A percentile compares a stretch with the other conserved stretches of the same genome.
phyloP scores from a whole-genome alignment of 1,140 invertebrate genomes.

The Hestina assimilis region DNA sequence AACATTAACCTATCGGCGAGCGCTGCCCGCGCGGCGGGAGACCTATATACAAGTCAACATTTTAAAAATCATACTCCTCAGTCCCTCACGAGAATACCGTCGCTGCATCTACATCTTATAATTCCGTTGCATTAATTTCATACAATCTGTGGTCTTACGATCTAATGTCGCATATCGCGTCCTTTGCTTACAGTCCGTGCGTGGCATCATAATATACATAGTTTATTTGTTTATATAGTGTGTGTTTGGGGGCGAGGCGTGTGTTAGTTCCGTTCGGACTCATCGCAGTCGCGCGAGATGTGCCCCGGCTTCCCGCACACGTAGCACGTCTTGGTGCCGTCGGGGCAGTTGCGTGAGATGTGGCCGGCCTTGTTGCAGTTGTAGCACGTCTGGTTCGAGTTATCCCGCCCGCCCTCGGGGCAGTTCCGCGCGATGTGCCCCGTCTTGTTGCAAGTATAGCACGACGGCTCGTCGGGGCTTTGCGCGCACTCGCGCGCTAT shows the following conservation, averaged over 20 bases:
- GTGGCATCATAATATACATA: conserved; percentile 72
- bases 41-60: conserved; percentile 70
- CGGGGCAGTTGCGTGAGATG: conserved; percentile 92
- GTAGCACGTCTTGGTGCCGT: conserved; percentile 91
- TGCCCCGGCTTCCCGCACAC: conserved; percentile 93
- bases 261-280: conserved; percentile 83
- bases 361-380: conserved; percentile 94
- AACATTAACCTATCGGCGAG: conserved; percentile 65
- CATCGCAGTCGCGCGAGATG: conserved; percentile 93
- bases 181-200: conserved; percentile 76
- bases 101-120: conserved; percentile 61
- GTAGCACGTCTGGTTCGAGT: conserved; percentile 86
- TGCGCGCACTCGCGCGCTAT: conserved; percentile 94
- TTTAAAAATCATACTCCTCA: conserved; percentile 68
- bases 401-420: conserved; percentile 83
- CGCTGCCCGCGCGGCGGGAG: conserved; percentile 45
- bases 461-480: conserved; percentile 87
- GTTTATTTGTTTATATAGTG: conserved; percentile 52
- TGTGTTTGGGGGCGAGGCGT: conserved; percentile 43
- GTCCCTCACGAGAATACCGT: conserved; percentile 63
- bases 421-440: conserved; percentile 94
- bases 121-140: conserved; percentile 65
- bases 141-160: conserved; percentile 54
- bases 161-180: conserved; percentile 59
- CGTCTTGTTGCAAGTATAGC: conserved; percentile 93